A percentile compares a stretch with the other conserved stretches of the same genome.
These are phyloP conservation scores for Rhabdomys pumilio DNA, from an alignment of 2,797 vertebrate species.

Conservation along the genomic window DNA sequence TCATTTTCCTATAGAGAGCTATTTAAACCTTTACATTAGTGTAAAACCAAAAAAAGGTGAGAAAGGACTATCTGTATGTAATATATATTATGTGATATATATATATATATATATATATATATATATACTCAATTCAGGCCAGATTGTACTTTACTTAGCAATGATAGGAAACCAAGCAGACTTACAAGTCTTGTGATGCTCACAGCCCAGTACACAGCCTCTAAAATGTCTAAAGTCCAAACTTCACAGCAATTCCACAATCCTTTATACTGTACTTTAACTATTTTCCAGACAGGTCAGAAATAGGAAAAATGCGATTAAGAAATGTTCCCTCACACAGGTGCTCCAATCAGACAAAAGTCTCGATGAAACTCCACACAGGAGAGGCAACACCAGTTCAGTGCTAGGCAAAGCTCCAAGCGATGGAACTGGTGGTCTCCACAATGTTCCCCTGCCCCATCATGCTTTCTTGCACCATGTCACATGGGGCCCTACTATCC, in stretches of 20 bases:
- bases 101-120: background rate
- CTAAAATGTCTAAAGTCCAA: constrained; percentile 16
- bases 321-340: background rate
- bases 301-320: background rate
- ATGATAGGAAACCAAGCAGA: background rate
- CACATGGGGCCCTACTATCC: background rate
- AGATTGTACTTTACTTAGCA: constrained; percentile 42
- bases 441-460: background rate
- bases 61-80: background rate
- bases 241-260: background rate
- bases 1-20: background rate
- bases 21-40: constrained; percentile 57
- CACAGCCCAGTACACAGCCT: background rate
- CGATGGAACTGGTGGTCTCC: background rate
- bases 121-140: background rate
- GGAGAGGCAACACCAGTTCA: background rate
- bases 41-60: background rate
- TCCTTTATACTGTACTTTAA: background rate
- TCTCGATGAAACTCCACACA: background rate
- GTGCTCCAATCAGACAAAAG: background rate
- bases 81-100: background rate
- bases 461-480: background rate
- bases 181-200: background rate
- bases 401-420: background rate
- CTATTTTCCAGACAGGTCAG: background rate